Evolutionary conservation across 1,140 invertebrate genomes (phyloP), one percentile per base, ranked within the genome.

Genomic region (Trichonephila inaurata): DNA sequence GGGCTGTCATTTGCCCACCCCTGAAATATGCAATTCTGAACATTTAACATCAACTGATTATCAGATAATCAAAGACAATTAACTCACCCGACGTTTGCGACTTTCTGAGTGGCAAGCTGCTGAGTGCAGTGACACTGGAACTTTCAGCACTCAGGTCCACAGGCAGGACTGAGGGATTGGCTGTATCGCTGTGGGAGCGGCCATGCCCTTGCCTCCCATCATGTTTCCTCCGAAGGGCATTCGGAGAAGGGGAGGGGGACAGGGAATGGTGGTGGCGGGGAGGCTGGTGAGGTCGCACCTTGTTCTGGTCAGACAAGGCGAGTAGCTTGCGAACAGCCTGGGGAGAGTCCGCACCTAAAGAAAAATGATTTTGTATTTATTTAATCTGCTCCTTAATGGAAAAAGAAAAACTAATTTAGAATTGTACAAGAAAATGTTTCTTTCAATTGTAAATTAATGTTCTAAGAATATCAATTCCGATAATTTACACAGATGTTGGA

Each of bases 311-410:
- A n/a, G 96, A 98, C 10, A 99, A 96, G 3, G 98, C 97, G 92
- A 99, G 96, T 95, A 99, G 97, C 95, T 99, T 99, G 94, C 98
- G 97, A 7, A 99, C 98, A 1, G 98, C 98, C 96, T 99, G 98
- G 6, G 99, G 99, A 44, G 98, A 99, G 58, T 98, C 98, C 60
- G 98, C 95, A 97, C 97, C 97, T 95, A 97, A 97, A 85, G 33
- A 4, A 40, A 40, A 40, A 77, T 1, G 19, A 86, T 77, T 77
- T 77, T 18, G 16, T 12, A 0, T 51, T 51, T 51, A 7, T 51
- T 51, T 12, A 7, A 10, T 10, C 5, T 51, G 2, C 10, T 51
- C 0, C 10, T 51, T 51, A 51, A 5, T 2, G 8, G 44, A 6
- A 51, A 51, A 51, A 51, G 0, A 51, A 40, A 40, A 40, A 2